Percentiles rank a stretch among this genome's conserved stretches.
Evolutionary conservation across 1,140 invertebrate genomes (phyloP).

Genomic region (Ericerus pela): DNA sequence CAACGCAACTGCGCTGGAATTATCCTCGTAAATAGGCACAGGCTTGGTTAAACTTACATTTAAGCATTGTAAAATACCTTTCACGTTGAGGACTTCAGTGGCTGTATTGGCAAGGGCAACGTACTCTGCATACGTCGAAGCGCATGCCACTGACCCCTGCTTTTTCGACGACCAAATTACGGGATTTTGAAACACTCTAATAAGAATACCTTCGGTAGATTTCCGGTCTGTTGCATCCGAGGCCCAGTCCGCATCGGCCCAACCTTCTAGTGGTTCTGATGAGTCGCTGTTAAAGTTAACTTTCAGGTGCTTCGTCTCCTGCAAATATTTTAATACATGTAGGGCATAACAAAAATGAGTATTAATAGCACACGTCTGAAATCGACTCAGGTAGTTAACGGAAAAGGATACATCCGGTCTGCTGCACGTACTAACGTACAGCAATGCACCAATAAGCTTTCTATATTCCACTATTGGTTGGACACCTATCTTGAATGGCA

Average conservation of each 20-base stretch:
- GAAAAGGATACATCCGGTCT: slow-evolving; percentile 31
- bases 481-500: neutral
- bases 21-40: neutral
- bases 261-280: too few species aligned
- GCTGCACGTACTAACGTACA: slow-evolving; percentile 30
- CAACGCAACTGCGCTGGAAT: neutral
- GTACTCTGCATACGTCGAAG: slow-evolving; percentile 24
- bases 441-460: slow-evolving; percentile 28
- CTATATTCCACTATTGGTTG: slow-evolving; percentile 24
- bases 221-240: slow-evolving; percentile 20
- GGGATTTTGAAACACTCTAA: slow-evolving; percentile 23
- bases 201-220: slow-evolving; percentile 27
- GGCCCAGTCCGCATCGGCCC: too few species aligned
- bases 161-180: slow-evolving; percentile 24
- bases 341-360: slow-evolving; percentile 29
- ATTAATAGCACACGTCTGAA: slow-evolving; percentile 25
- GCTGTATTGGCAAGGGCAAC: slow-evolving; percentile 20
- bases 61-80: neutral
- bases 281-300: too few species aligned
- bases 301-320: too few species aligned
- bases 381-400: slow-evolving; percentile 25
- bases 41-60: neutral
- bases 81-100: slow-evolving; percentile 14
- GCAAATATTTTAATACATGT: slow-evolving; percentile 29
- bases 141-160: slow-evolving; percentile 21